These are phyloP conservation scores for Unio pictorum DNA, from an alignment of 2,888 invertebrate species.

Conservation along the genomic window DNA sequence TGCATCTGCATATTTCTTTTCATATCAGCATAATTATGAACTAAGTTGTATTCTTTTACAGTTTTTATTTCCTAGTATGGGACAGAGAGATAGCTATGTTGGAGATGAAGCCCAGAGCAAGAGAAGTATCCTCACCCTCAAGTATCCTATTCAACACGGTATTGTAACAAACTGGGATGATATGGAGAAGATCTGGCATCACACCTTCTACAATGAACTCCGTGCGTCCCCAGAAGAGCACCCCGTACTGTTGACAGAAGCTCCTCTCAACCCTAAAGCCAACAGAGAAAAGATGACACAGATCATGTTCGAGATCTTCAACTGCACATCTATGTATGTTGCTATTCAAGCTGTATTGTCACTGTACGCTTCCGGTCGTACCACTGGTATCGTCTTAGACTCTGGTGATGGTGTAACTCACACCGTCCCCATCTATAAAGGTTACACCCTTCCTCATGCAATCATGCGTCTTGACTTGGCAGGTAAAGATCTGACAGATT, in stretches of 20 bases:
- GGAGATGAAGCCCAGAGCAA: slow-evolving; percentile 65
- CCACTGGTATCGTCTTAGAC: slow-evolving; percentile 92
- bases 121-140: slow-evolving; percentile 64
- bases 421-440: slow-evolving; percentile 83
- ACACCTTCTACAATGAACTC: slow-evolving; percentile 74
- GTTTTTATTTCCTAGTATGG: slow-evolving; percentile 99
- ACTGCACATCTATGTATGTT: slow-evolving; percentile 92
- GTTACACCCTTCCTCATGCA: slow-evolving; percentile 72
- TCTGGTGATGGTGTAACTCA: slow-evolving; percentile 93
- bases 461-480: slow-evolving; percentile 15
- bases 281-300: slow-evolving; percentile 94
- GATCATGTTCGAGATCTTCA: slow-evolving; percentile 75
- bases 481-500: slow-evolving; percentile 57
- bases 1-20: slow-evolving; percentile 23
- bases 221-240: slow-evolving; percentile 96
- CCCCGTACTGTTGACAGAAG: slow-evolving; percentile 90
- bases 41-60: slow-evolving; percentile 11
- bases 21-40: background rate
- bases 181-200: slow-evolving; percentile 66
- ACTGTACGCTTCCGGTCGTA: slow-evolving; percentile 92
- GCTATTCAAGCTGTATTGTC: slow-evolving; percentile 94
- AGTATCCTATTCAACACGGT: slow-evolving; percentile 66
- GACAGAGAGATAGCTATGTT: slow-evolving; percentile 76
- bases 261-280: slow-evolving; percentile 87
- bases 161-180: slow-evolving; percentile 68